Base-by-base conservation (phyloP, 2,888 invertebrate species). In the Blastobasis adustella region DNA sequence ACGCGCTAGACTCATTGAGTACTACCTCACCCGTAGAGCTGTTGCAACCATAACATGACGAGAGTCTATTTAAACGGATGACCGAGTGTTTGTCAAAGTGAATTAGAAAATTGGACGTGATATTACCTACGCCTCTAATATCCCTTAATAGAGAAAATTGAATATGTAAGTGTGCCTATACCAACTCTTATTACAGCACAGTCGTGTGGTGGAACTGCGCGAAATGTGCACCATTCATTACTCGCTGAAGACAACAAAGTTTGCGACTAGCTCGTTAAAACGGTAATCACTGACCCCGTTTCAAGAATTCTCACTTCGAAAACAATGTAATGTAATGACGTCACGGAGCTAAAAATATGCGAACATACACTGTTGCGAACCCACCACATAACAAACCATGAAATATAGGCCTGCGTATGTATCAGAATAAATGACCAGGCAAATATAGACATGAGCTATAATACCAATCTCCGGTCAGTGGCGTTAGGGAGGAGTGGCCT, bases 1-100 rank as follows among this genome's bases (percentile, higher is more conserved):
- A 73, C 75, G 61, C 71, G 50, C 58, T 53, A 63, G 58, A 63
- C 74, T 79, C 77, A 79, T 82, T 83, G 77, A 81, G 74, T 79
- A 69, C 67, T 65, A 67, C 57, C 65, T 66, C 66, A 67, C 66
- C 63, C 63, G 58, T 63, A 67, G 67, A 58, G 60, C 69, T 77
- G 74, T 70, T 77, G 76, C 74, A 75, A 77, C 67, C 65, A 66
- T 68, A 66, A 61, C 61, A 62, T 70, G 69, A 73, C 70, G 69
- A 66, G 62, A 58, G 58, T 72, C 71, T 74, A 77, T 78, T 79
- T 72, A 65, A 60, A 73, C 66, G 62, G 59, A 72, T 81, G 76
- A 79, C 68, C 62, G 58, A 58, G 62, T 49, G 54, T 45, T 54
- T 60, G 56, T 63, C 51, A 51, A 45, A 57, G 55, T 56, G 58